phyloP scores from a whole-genome alignment of 2,888 invertebrate species.

The Schizaphis graminum region DNA sequence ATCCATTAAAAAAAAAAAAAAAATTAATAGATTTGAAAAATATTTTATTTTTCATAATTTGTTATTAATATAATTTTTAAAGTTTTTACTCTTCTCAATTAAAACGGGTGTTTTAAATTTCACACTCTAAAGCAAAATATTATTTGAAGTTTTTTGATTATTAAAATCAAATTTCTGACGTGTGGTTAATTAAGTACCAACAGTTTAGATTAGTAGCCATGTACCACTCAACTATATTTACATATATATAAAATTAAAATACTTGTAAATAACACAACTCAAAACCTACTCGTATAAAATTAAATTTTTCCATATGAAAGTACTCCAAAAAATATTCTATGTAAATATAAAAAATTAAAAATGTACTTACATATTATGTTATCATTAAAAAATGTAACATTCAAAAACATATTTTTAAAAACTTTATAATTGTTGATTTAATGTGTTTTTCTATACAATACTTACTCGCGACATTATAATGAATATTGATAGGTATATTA shows the following conservation, averaged over 20 bases:
- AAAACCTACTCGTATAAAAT: neutral
- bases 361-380: neutral
- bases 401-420: neutral
- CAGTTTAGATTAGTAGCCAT: too few relatives aligned
- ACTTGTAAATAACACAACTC: too few relatives aligned
- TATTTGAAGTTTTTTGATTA: too few relatives aligned
- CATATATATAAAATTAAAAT: too few relatives aligned
- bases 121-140: too few relatives aligned
- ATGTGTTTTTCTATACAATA: neutral
- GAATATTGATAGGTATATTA: neutral
- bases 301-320: neutral
- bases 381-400: neutral
- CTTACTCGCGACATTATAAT: neutral
- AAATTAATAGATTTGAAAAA: too few relatives aligned
- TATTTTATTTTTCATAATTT: neutral
- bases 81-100: too few relatives aligned
- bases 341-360: neutral
- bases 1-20: neutral
- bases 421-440: neutral
- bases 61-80: neutral
- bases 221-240: too few relatives aligned
- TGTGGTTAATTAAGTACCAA: too few relatives aligned
- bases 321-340: neutral
- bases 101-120: too few relatives aligned
- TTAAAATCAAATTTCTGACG: too few relatives aligned